Evolutionary conservation across 2,888 invertebrate species (phyloP), one percentile per base, ranked within the genome.

Genomic region (Halictus ligatus): DNA sequence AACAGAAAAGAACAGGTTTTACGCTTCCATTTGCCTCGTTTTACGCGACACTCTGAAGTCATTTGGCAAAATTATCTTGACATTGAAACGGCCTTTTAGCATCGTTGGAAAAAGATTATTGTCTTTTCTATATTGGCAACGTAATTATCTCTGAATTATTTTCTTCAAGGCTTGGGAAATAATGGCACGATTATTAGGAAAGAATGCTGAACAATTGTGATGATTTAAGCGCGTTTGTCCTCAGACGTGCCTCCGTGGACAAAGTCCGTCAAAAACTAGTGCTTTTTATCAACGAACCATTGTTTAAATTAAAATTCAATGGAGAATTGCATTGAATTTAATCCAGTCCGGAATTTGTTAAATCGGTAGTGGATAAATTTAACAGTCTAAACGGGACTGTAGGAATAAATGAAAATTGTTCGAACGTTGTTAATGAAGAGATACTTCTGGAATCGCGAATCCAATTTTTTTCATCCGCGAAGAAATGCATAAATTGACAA

Each of bases 151-250:
- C n/a, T 2, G 18, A 46, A n/a, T 58, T 73, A 43, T 40, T 80
- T 80, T 8, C n/a, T 46, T 50, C 80, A 74, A 80, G 67, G 67
- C 50, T 15, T 46, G 25, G 35, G 8, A 46, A 50, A 21, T 67
- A 80, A 75, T 80, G 40, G 40, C 74, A 4, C 35, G 29, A 80
- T 74, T 67, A 80, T 48, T 46, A 54, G 67, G 73, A 29, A 29
- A n/a, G 40, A 60, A 46, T 78, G 40, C 54, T 6, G 25, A 46
- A 25, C 58, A 35, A 79, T 79, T 73, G 50, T 35, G 7, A 40
- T 60, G 46, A 29, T 60, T 43, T 12, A 64, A 64, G 15, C 29
- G 2, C 5, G 29, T 29, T 29, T 2, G 6, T 12, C 15, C 64
- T 15, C 15, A 7, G 29, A 29, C 64, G 29, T 2, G 29, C 15